phyloP scores from a whole-genome alignment of 2,113 vertebrate species.

The Hemibagrus wyckioides region DNA sequence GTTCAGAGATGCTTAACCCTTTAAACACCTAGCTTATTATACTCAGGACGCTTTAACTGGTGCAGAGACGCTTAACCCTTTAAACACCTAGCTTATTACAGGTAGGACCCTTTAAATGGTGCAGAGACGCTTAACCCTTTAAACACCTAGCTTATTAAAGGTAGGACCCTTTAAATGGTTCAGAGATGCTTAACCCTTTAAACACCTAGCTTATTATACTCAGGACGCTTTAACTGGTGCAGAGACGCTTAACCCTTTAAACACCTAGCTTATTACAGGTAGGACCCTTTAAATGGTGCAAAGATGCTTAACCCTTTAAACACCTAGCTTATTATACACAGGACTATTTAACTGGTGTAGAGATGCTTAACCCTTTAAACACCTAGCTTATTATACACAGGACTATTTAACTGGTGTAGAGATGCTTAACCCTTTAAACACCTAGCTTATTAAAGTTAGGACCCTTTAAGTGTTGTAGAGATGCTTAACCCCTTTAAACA shows the following conservation, averaged over 20 bases:
- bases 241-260: neutral
- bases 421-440: neutral
- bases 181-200: neutral
- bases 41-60: neutral
- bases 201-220: no score
- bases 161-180: neutral
- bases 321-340: no score
- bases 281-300: neutral
- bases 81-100: no score
- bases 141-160: no score
- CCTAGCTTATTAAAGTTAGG: no score
- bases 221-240: neutral
- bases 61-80: neutral
- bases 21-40: no score
- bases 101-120: neutral
- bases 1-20: neutral
- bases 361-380: neutral
- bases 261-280: no score
- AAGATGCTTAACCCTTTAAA: neutral
- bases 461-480: no score
- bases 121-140: neutral
- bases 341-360: neutral
- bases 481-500: neutral
- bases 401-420: neutral
- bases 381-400: no score